phyloP scores from a whole-genome alignment of 1,140 invertebrate genomes.

The Pseudomyrmex sp. region DNA sequence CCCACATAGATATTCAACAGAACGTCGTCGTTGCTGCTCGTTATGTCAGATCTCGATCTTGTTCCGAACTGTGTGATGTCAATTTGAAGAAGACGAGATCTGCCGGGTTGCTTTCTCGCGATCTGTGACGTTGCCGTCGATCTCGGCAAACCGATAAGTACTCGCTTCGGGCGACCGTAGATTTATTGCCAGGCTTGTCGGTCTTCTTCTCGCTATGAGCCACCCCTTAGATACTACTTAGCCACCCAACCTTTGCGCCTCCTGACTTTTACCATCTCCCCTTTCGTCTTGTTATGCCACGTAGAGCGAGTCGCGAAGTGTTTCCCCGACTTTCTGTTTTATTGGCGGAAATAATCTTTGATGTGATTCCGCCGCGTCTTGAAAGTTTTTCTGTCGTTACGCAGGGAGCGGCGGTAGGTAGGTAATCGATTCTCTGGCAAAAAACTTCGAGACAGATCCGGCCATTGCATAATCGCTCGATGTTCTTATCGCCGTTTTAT shows the following conservation, averaged over 20 bases:
- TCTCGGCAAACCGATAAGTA: slow-evolving; percentile 80
- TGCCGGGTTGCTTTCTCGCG: slow-evolving; percentile 72
- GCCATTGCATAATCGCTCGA: slow-evolving; percentile 17
- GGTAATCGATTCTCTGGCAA: slow-evolving; percentile 65
- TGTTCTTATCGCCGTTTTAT: slow-evolving; percentile 38
- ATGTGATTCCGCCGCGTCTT: slow-evolving; percentile 81
- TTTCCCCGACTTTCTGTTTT: slow-evolving; percentile 76
- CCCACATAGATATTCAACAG: not conserved
- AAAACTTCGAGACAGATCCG: slow-evolving; percentile 18
- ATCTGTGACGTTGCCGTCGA: slow-evolving; percentile 67
- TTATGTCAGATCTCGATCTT: slow-evolving; percentile 41
- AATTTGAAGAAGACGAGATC: slow-evolving; percentile 73
- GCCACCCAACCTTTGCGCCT: slow-evolving; percentile 8
- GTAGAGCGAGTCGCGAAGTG: slow-evolving; percentile 60
- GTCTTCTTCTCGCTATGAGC: slow-evolving; percentile 61
- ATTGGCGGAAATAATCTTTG: slow-evolving; percentile 85
- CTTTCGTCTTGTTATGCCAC: slow-evolving; percentile 59
- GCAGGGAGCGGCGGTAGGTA: slow-evolving; percentile 14
- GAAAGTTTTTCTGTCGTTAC: slow-evolving; percentile 64
- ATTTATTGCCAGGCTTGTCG: slow-evolving; percentile 80
- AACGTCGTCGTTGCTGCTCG: slow-evolving; percentile 3
- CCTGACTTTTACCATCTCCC: slow-evolving; percentile 1
- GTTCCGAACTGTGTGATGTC: slow-evolving; percentile 43
- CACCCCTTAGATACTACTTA: slow-evolving; percentile 70
- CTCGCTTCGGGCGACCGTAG: slow-evolving; percentile 81